Conservation (phyloP, 2,113 vertebrate genomes). For the Heterocephalus glaber region DNA sequence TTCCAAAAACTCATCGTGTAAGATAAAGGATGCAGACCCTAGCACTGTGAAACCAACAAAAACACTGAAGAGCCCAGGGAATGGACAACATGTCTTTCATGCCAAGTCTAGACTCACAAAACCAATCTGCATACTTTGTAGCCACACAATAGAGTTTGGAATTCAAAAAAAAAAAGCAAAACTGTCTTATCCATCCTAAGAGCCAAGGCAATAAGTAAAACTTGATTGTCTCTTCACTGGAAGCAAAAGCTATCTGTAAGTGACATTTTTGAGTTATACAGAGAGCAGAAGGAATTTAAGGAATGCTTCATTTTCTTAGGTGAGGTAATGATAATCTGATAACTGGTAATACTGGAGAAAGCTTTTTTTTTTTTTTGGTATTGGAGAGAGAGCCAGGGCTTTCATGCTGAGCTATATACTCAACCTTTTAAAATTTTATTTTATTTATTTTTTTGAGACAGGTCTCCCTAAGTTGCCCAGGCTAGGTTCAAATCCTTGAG, state of each 20-base stretch:
- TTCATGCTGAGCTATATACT: not conserved
- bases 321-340: not conserved
- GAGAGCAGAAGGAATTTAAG: not conserved
- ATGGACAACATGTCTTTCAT: no score
- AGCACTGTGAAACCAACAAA: no score
- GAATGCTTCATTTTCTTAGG: constrained; percentile 12
- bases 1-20: no score
- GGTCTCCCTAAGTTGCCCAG: not conserved
- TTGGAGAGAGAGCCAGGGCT: not conserved
- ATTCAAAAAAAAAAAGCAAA: constrained; percentile 54
- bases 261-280: constrained; percentile 1
- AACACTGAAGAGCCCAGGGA: no score
- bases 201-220: not conserved
- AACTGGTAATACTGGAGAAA: not conserved
- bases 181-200: not conserved
- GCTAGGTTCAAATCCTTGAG: not conserved
- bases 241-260: not conserved
- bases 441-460: not conserved
- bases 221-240: not conserved
- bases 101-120: no score
- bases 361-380: not conserved
- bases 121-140: no score
- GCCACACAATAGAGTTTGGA: no score
- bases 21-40: no score
- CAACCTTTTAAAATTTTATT: not conserved